phyloP scores from a whole-genome alignment of 2,888 invertebrate genomes.

The Alcis repandata region DNA sequence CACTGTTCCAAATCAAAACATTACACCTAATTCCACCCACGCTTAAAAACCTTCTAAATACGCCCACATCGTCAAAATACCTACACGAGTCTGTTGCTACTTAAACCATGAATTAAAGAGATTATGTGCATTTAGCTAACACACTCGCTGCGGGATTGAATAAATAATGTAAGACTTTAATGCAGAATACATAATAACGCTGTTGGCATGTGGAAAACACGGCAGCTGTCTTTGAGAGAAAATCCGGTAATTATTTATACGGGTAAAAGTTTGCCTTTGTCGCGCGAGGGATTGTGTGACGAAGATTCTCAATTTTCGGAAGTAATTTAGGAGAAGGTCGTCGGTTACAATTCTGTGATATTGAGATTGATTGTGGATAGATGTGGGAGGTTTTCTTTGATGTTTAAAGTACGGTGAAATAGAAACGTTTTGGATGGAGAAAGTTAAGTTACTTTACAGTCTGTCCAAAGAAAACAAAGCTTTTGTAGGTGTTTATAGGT shows the following conservation, averaged over 20 bases:
- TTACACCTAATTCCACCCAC: background rate
- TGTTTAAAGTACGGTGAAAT: too few relatives aligned
- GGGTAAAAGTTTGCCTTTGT: conserved; percentile 31
- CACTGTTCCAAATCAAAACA: background rate
- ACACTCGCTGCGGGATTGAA: conserved; percentile 31
- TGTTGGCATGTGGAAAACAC: conserved; percentile 36
- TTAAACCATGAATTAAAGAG: conserved; percentile 36
- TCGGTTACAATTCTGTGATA: conserved; percentile 22
- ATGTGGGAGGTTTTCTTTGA: background rate
- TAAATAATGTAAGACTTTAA: conserved; percentile 38
- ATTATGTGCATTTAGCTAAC: conserved; percentile 37
- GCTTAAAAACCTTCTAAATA: background rate
- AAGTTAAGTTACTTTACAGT: background rate
- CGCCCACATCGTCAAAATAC: conserved; percentile 5
- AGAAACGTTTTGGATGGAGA: too few relatives aligned
- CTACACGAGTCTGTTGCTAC: conserved; percentile 2
- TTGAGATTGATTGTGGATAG: conserved; percentile 20
- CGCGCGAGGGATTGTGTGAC: conserved; percentile 37
- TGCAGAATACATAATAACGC: conserved; percentile 30
- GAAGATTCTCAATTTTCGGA: conserved; percentile 43
- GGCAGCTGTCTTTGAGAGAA: conserved; percentile 24
- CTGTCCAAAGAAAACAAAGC: too few relatives aligned
- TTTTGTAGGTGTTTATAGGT: too few relatives aligned
- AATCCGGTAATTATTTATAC: conserved; percentile 34
- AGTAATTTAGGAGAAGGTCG: conserved; percentile 39